phyloP scores from a whole-genome alignment of 2,888 invertebrate species.

The Orthosia gothica region DNA sequence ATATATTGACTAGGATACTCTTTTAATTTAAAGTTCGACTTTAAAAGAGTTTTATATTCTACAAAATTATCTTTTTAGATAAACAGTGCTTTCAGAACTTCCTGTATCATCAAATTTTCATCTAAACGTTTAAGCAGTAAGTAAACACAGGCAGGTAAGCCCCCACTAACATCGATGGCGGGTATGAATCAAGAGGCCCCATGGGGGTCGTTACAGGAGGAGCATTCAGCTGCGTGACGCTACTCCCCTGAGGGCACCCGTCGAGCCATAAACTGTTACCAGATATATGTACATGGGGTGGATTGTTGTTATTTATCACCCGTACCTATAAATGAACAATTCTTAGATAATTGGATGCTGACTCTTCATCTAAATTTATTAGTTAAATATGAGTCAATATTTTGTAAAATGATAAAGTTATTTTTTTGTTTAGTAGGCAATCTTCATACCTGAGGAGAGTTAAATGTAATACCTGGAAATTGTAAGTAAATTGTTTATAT shows the following conservation, averaged over 20 bases:
- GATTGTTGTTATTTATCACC: background rate
- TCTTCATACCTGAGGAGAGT: no score
- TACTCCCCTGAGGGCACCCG: slow-evolving; percentile 9
- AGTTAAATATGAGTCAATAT: no score
- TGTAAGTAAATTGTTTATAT: no score
- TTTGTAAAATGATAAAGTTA: no score
- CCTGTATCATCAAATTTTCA: background rate
- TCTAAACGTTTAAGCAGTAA: background rate
- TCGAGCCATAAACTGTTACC: background rate
- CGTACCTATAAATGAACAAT: background rate
- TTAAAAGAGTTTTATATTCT: no score
- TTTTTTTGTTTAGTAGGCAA: no score
- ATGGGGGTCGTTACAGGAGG: slow-evolving; percentile 5
- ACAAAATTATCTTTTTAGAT: background rate
- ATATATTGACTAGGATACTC: background rate
- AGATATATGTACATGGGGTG: background rate
- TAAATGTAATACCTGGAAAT: no score
- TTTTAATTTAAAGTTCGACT: no score
- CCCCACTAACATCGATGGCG: slow-evolving; percentile 3
- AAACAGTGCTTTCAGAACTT: background rate
- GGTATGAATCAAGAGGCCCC: slow-evolving; percentile 41
- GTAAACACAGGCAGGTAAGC: background rate
- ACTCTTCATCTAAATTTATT: no score
- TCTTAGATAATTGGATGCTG: background rate
- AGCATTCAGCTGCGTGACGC: slow-evolving; percentile 28